phyloP scores from a whole-genome alignment of 2,888 invertebrate species.

The Eubasilissa splendida region DNA sequence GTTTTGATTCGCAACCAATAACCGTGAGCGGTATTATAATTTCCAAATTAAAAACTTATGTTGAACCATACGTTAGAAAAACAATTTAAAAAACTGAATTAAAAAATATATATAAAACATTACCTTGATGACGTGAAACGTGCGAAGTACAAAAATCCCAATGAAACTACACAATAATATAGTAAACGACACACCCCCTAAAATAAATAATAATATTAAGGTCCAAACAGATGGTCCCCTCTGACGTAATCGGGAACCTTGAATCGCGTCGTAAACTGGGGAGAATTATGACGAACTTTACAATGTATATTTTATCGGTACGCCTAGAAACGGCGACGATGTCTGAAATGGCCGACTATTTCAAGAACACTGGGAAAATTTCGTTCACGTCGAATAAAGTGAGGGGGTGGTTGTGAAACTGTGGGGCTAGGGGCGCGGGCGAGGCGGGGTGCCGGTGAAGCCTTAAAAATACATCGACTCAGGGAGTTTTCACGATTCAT shows the following conservation, averaged over 20 bases:
- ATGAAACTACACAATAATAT: no score
- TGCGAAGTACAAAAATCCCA: no score
- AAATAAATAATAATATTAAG: not conserved
- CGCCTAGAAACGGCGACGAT: not conserved
- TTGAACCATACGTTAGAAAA: no score
- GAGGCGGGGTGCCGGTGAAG: not conserved
- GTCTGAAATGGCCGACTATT: conserved; percentile 33
- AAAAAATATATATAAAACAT: no score
- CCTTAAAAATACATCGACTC: no score
- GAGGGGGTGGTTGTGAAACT: conserved; percentile 2
- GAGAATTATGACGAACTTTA: conserved; percentile 14
- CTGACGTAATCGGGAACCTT: conserved; percentile 4
- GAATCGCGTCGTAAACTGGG: not conserved
- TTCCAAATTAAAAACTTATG: no score
- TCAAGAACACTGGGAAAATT: conserved; percentile 31
- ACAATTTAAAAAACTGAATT: no score
- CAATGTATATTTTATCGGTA: not conserved
- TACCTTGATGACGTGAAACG: no score
- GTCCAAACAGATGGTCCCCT: not conserved
- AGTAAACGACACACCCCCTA: conserved; percentile 4
- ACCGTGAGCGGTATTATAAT: no score
- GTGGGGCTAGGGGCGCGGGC: conserved; percentile 4
- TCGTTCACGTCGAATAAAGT: conserved; percentile 10
- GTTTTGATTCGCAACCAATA: no score
- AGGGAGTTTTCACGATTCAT: no score